Evolutionary conservation across 1,140 invertebrate genomes (phyloP).

Genomic region (Rhynchophorus ferrugineus): DNA sequence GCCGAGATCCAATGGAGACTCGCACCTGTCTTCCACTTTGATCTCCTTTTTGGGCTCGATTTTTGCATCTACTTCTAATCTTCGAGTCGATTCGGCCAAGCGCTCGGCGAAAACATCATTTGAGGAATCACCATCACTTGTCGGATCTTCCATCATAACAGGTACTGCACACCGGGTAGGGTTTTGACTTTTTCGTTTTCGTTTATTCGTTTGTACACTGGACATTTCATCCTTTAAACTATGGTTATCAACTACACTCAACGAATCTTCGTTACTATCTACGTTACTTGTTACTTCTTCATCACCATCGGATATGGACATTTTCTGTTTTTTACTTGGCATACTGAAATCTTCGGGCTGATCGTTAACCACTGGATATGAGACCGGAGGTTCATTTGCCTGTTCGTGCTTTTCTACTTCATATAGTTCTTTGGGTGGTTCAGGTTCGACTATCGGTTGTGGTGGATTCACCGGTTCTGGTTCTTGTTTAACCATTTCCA

Average conservation of each 20-base stretch:
- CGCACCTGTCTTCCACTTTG: conserved; percentile 22
- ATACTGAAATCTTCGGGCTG: conserved; percentile 62
- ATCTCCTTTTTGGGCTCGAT: conserved; percentile 13
- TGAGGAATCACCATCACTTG: conserved; percentile 57
- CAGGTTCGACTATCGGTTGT: background rate
- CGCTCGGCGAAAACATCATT: conserved; percentile 47
- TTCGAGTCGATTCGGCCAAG: conserved; percentile 22
- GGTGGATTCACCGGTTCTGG: background rate
- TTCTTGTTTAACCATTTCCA: conserved; percentile 29
- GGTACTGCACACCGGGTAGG: conserved; percentile 74
- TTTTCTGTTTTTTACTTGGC: conserved; percentile 51
- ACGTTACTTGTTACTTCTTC: conserved; percentile 57
- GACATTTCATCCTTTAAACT: conserved; percentile 46
- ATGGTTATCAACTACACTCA: conserved; percentile 48
- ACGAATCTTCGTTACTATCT: conserved; percentile 70
- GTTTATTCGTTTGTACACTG: conserved; percentile 48
- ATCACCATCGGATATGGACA: conserved; percentile 56
- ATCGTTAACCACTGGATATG: conserved; percentile 3
- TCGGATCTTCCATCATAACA: conserved; percentile 40
- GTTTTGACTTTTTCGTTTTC: conserved; percentile 88
- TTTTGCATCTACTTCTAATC: conserved; percentile 22
- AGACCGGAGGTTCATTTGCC: background rate
- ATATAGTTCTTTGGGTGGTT: background rate
- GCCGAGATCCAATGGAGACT: conserved; percentile 35
- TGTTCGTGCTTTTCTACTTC: background rate